Evolutionary conservation across 2,113 vertebrate species (phyloP), one percentile per base, ranked within the genome.

Genomic region (Heterotis niloticus): DNA sequence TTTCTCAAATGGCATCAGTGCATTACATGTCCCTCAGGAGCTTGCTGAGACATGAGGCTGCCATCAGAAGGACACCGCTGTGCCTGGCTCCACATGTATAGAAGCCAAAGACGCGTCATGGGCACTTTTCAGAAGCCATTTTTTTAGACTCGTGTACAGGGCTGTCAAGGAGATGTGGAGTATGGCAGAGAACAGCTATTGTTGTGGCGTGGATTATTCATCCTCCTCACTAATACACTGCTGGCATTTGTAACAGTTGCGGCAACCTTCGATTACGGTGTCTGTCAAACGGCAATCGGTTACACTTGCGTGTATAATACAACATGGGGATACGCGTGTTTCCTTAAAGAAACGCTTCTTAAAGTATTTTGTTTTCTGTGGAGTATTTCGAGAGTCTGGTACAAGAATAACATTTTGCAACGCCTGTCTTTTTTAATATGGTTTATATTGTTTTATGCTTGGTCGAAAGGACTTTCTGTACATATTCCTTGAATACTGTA

Each of bases 111-210:
- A 28, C 17, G 12, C 26, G 17, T 18, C 23, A 17, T 57, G 74
- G 23, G 70, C 70, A 23, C 68, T 73, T 62, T 64, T 71, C 73
- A 60, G 65, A 56, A 44, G 76, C 52, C 23, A 24, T 73, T 54
- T 13, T n/a, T n/a, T n/a, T 7, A 51, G 34, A 13, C 52, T 24
- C 5, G 11, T 73, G 20, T 23, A 14, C 18, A 52, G 20, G 5
- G 52, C 70, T 51, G 54, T 56, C 51, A 56, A 54, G 54, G 51
- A 73, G 9, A 34, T 4, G 13, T 34, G 26, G 13, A 44, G 28
- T 34, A 44, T 44, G 1, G 51, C 68, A 29, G 16, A 52, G 69
- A 52, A n/a, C 44, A 24, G 51, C 12, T 10, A 57, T 20, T 24
- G 52, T 56, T 73, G 52, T 54, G 20, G 51, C 1, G 52, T 12